Evolutionary conservation across 2,113 vertebrate species (phyloP).

Genomic region (Aptenodytes patagonicus): DNA sequence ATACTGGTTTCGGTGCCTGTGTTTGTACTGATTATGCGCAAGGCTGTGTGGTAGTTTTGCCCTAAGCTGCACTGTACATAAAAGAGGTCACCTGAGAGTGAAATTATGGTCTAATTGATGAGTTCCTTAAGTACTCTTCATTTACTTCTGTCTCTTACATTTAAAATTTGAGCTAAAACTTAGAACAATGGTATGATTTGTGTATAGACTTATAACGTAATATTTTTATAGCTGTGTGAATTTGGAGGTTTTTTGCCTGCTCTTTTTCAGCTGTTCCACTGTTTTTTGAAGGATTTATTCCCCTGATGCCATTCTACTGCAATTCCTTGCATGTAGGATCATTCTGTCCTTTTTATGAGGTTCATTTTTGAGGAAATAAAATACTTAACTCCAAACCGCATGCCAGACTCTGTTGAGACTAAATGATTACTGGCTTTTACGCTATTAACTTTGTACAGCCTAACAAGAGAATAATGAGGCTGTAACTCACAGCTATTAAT

Average conservation of each 20-base stretch:
- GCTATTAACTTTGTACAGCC: slow-evolving; percentile 31
- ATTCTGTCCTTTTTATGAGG: not conserved
- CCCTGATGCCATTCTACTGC: not conserved
- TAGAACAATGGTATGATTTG: not conserved
- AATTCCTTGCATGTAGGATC: not conserved
- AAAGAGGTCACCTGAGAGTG: not conserved
- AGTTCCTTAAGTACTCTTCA: not conserved
- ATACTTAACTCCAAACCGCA: not conserved
- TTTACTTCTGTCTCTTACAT: not conserved
- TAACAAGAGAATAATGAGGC: slow-evolving; percentile 40
- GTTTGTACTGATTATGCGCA: not conserved
- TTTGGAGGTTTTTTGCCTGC: not conserved
- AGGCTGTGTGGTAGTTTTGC: not conserved
- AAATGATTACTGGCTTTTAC: slow-evolving; percentile 47
- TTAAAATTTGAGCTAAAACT: not conserved
- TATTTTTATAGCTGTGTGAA: not conserved
- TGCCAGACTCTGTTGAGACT: not conserved
- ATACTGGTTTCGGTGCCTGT: not conserved
- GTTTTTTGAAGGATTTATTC: not conserved
- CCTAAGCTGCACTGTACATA: not conserved
- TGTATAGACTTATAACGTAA: not conserved
- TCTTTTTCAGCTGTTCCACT: not conserved
- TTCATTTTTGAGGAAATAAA: slow-evolving; percentile 8
- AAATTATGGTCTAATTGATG: not conserved
- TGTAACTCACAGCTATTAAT: slow-evolving; percentile 35